Evolutionary conservation across 2,113 vertebrate species (phyloP).

Genomic region (Petrocephalus zakoni): DNA sequence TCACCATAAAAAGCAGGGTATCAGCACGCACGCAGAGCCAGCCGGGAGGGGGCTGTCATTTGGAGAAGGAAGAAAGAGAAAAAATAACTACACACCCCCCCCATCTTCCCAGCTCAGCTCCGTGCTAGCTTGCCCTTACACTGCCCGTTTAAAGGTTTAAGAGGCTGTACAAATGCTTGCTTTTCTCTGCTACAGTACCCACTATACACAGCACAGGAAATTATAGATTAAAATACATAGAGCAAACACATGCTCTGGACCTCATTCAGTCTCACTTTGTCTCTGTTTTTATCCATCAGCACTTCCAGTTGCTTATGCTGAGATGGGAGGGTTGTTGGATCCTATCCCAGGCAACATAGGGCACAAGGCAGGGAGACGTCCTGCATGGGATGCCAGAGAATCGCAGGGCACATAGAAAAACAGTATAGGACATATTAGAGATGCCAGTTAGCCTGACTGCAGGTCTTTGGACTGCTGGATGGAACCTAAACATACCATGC

Average conservation of each 20-base stretch:
- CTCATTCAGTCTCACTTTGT: neutral
- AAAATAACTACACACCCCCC: too few species aligned
- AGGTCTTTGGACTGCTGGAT: neutral
- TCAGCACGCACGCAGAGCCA: neutral
- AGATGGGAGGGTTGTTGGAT: neutral
- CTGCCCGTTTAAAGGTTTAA: neutral
- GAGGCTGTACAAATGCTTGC: neutral
- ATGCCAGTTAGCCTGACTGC: neutral
- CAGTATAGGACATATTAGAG: neutral
- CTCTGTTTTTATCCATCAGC: neutral
- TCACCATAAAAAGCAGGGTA: neutral
- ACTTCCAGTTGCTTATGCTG: neutral
- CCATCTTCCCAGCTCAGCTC: neutral
- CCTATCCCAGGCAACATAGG: neutral
- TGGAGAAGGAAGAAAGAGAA: too few species aligned
- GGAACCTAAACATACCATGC: neutral
- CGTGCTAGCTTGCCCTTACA: neutral
- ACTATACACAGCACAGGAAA: neutral
- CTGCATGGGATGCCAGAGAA: neutral
- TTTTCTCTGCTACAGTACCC: neutral
- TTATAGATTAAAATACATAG: neutral
- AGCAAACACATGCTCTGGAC: neutral
- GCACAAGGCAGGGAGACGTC: neutral
- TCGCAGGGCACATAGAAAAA: neutral
- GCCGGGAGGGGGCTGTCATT: neutral